Percentiles rank a stretch among this genome's conserved stretches.
These are phyloP conservation scores for Anabacerthia variegaticeps DNA, from an alignment of 2,797 vertebrate genomes.

Conservation along the genomic window DNA sequence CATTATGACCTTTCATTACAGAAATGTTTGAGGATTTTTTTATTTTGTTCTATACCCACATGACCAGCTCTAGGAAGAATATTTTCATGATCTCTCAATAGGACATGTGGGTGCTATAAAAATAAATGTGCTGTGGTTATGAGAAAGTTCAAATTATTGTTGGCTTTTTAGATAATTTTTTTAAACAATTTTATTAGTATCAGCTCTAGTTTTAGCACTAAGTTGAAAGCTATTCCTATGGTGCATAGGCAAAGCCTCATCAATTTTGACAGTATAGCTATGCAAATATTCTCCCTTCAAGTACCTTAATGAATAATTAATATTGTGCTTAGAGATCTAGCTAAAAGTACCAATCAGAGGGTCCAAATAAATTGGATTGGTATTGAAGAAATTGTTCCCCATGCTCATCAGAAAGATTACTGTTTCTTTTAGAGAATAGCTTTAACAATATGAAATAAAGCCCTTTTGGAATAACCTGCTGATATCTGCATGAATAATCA, in stretches of 20 bases:
- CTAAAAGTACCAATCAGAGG: slow-evolving; percentile 70
- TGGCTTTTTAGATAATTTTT: slow-evolving; percentile 41
- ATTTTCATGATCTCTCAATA: slow-evolving; percentile 67
- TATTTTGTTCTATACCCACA: slow-evolving; percentile 35
- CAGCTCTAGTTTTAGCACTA: slow-evolving; percentile 60
- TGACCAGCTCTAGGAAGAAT: slow-evolving; percentile 51
- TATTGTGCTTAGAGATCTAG: slow-evolving; percentile 72
- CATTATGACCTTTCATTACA: slow-evolving; percentile 68
- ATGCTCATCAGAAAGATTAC: slow-evolving; percentile 72
- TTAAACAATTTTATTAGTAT: slow-evolving; percentile 37
- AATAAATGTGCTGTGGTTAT: slow-evolving; percentile 69
- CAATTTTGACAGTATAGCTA: slow-evolving; percentile 69
- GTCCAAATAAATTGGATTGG: slow-evolving; percentile 74
- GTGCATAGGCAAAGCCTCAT: slow-evolving; percentile 64
- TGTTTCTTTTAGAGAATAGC: slow-evolving; percentile 73
- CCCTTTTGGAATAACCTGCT: slow-evolving; percentile 69
- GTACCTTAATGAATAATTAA: slow-evolving; percentile 78
- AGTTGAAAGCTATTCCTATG: slow-evolving; percentile 58
- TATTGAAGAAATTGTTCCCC: slow-evolving; percentile 73
- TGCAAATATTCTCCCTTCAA: slow-evolving; percentile 72
- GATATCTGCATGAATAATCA: slow-evolving; percentile 73
- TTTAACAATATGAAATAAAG: slow-evolving; percentile 71
- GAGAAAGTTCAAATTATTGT: slow-evolving; percentile 70
- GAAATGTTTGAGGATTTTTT: slow-evolving; percentile 38
- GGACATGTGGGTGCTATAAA: slow-evolving; percentile 67